phyloP scores from a whole-genome alignment of 2,888 invertebrate genomes.

The Drosophila kambysellisi region DNA sequence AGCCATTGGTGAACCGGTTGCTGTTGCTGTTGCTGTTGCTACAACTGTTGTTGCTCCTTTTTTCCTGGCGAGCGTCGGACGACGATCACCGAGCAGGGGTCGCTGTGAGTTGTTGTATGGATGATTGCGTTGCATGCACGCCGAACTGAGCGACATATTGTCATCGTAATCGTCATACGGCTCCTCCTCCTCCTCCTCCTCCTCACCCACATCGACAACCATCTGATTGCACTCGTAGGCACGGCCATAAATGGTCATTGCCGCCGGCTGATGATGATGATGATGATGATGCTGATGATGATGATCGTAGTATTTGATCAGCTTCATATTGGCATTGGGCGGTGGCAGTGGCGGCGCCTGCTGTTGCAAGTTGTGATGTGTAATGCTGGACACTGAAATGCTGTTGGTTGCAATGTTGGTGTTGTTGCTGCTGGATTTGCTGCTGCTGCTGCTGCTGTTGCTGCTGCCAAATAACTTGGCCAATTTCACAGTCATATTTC shows the following conservation, averaged over 20 bases:
- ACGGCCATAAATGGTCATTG: slow-evolving; percentile 51
- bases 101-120: slow-evolving; percentile 84
- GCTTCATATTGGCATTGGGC: slow-evolving; percentile 60
- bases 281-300: slow-evolving; percentile 16
- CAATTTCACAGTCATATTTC: slow-evolving; percentile 71
- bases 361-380: slow-evolving; percentile 13
- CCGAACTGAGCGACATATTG: slow-evolving; percentile 61
- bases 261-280: slow-evolving; percentile 21
- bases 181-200: slow-evolving; percentile 46
- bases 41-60: slow-evolving; percentile 25
- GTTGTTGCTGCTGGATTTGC: slow-evolving; percentile 16
- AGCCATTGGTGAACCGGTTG: slow-evolving; percentile 44
- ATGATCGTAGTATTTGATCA: slow-evolving; percentile 63
- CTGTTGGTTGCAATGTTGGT: slow-evolving; percentile 29
- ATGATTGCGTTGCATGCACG: slow-evolving; percentile 83
- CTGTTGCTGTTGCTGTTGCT: slow-evolving; percentile 2
- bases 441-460: slow-evolving; percentile 12
- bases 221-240: slow-evolving; percentile 70
- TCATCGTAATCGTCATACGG: slow-evolving; percentile 69
- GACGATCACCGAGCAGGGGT: slow-evolving; percentile 81
- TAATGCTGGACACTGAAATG: neutral
- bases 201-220: slow-evolving; percentile 37
- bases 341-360: slow-evolving; percentile 67
- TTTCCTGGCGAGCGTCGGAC: slow-evolving; percentile 64
- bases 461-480: slow-evolving; percentile 66